A percentile compares a stretch with the other conserved stretches of the same genome.
These are phyloP conservation scores for Amblyornis subalaris DNA, from an alignment of 2,113 vertebrate genomes.

Conservation along the genomic window DNA sequence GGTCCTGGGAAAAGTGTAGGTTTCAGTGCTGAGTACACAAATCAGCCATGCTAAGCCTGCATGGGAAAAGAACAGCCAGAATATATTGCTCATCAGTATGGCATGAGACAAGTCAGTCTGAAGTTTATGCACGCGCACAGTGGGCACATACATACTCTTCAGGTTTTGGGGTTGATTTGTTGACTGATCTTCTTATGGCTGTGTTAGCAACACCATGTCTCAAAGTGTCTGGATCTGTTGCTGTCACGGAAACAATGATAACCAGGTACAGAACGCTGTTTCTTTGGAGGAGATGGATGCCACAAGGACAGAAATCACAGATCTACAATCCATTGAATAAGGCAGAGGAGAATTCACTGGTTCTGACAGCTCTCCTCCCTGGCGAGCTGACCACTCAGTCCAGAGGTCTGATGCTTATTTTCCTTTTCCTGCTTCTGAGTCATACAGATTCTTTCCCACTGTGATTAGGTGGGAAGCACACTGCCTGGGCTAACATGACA, in stretches of 20 bases:
- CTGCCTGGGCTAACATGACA: neutral
- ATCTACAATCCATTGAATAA: neutral
- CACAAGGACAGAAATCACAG: neutral
- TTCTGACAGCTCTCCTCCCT: neutral
- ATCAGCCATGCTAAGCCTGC: slow-evolving; percentile 30
- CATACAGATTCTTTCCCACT: neutral
- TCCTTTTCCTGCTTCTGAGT: neutral
- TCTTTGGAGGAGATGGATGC: neutral
- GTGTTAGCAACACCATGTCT: neutral
- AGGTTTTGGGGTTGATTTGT: neutral
- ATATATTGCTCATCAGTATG: slow-evolving; percentile 30
- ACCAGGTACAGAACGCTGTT: neutral
- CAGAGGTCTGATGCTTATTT: neutral
- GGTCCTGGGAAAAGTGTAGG: slow-evolving; percentile 57
- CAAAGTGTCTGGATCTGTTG: neutral
- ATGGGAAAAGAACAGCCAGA: slow-evolving; percentile 31
- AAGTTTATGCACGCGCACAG: neutral
- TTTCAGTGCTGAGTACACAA: slow-evolving; percentile 45
- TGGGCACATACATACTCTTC: neutral
- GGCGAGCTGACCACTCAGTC: neutral
- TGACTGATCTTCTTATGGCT: neutral
- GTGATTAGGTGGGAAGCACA: neutral
- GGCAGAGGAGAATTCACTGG: neutral
- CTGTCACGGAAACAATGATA: neutral
- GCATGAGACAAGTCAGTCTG: slow-evolving; percentile 7